Evolutionary conservation across 2,888 invertebrate genomes (phyloP), one percentile per base, ranked within the genome.

Genomic region (Cepaea hortensis): DNA sequence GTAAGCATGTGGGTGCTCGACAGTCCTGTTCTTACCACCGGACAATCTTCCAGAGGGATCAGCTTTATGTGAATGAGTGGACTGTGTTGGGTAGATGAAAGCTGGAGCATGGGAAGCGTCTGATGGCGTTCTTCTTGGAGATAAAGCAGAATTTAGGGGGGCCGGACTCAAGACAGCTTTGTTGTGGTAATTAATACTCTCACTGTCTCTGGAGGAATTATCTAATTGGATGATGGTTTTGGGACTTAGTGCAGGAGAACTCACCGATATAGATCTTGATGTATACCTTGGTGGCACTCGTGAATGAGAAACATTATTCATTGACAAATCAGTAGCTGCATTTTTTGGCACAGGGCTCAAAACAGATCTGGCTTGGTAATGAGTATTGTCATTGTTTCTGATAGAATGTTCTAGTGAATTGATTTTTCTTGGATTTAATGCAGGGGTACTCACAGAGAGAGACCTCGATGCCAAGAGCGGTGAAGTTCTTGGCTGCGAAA

Each of bases 81-180:
- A 35, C 35, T 81, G 72, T 50, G 89, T 87, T 65, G 89, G 88
- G 48, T 48, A 9, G 0, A 73, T 81, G 15, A 87, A 85, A 68
- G 87, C 65, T 3, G 85, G 70, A 50, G 86, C 82, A 35, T 80
- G 81, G 13, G 85, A 75, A 23, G 75, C 80, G 3, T 82, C 81
- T 46, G 55, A 72, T 35, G 87, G 70, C 61, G 72, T 46, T 23
- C 77, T 79, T 62, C 81, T 83, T 72, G 88, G 87, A 82, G 72
- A 85, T 13, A 88, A 76, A 20, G 87, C 88, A 15, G 87, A 84
- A 81, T 87, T 88, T 18, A 87, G 20, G 3, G 76, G 84, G 3
- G 87, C 55, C 15, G 87, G 35, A n/a, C 68, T 62, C 35, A 75
- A 18, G 18, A 18, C 62, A 62, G 35, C 15, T 7, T 84, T 80